phyloP scores from a whole-genome alignment of 2,797 vertebrate genomes.

The Podarcis lilfordi region DNA sequence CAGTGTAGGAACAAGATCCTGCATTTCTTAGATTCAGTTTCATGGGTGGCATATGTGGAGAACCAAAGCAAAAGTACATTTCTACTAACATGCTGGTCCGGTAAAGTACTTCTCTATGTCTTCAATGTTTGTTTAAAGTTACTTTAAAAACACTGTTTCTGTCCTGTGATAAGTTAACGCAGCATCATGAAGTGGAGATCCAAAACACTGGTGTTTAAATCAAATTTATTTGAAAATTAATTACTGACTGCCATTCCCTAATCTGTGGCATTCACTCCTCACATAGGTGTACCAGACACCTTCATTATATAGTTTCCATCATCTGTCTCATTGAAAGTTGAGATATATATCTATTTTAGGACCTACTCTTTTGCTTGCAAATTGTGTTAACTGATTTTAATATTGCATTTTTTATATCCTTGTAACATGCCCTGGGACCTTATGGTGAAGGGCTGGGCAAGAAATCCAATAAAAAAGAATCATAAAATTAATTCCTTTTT shows the following conservation, averaged over 20 bases:
- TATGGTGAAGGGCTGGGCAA: no score
- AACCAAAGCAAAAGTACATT: neutral
- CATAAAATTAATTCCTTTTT: neutral
- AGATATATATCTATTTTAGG: no score
- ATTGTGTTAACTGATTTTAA: neutral
- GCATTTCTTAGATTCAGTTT: neutral
- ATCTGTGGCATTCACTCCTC: no score
- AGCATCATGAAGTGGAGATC: constrained; percentile 17
- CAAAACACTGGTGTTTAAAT: neutral
- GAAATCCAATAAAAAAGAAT: no score
- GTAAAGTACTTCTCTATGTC: neutral
- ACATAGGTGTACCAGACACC: no score
- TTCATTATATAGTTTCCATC: no score
- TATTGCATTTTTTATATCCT: no score
- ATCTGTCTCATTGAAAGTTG: no score
- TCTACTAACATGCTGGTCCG: neutral
- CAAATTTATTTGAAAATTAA: constrained; percentile 10
- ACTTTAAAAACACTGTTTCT: neutral
- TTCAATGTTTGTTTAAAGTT: neutral
- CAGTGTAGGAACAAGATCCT: neutral
- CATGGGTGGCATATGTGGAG: neutral
- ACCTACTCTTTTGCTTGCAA: no score
- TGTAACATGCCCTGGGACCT: no score
- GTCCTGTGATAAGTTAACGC: neutral
- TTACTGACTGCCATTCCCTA: neutral